Evolutionary conservation across 1,140 invertebrate species (phyloP).

Genomic region (Scaptomyza pallida): DNA sequence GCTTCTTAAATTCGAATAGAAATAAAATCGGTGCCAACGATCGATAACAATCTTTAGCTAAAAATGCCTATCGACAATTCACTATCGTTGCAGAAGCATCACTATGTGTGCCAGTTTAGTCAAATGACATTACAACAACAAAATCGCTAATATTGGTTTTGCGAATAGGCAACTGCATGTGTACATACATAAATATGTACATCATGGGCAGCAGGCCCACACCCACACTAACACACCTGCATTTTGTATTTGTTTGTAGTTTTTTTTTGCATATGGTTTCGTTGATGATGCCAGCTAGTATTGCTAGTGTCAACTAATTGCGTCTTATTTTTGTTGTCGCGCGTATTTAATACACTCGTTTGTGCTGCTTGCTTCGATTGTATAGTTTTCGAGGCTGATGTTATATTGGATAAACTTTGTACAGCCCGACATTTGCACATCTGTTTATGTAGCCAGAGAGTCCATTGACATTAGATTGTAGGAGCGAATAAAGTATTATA

Average conservation of each 20-base stretch:
- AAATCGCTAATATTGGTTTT: constrained; percentile 37
- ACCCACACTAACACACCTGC: constrained; percentile 26
- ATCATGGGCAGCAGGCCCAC: constrained; percentile 17
- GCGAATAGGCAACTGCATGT: constrained; percentile 17
- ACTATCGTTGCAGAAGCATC: constrained; percentile 9
- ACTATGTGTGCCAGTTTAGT: constrained; percentile 18
- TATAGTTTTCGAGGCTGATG: constrained; percentile 21
- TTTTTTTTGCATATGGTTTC: constrained; percentile 36
- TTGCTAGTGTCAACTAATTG: constrained; percentile 57
- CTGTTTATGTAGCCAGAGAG: background rate
- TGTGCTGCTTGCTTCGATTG: constrained; percentile 13
- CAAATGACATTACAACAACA: constrained; percentile 43
- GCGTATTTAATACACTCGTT: constrained; percentile 19
- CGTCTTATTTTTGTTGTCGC: constrained; percentile 60
- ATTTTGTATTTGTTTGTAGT: constrained; percentile 20
- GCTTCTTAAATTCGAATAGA: constrained; percentile 9
- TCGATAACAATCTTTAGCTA: constrained; percentile 27
- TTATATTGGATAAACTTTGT: constrained; percentile 25
- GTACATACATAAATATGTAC: constrained; percentile 4
- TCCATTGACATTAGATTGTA: background rate
- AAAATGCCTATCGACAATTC: background rate
- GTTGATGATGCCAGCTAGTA: constrained; percentile 31
- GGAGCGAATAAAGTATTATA: background rate
- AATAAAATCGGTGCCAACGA: constrained; percentile 29
- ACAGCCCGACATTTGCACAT: constrained; percentile 19